Evolutionary conservation across 2,888 invertebrate genomes (phyloP).

Genomic region (Apodemia hepburni): DNA sequence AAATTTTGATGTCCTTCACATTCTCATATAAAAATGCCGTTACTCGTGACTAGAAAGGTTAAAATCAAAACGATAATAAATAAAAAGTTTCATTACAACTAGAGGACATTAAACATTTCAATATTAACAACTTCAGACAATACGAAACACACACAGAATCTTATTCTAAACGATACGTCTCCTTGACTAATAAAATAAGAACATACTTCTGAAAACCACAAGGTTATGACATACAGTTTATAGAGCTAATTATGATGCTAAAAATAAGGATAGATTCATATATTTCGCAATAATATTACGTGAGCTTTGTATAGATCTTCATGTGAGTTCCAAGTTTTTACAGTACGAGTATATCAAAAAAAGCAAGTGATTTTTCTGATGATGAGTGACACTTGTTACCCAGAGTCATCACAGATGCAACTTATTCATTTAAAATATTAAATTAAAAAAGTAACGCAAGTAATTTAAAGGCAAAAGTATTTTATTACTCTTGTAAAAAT

Average conservation of each 20-base stretch:
- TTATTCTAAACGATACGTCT: slow-evolving; percentile 43
- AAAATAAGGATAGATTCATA: background rate
- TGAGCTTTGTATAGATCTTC: background rate
- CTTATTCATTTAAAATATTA: no score
- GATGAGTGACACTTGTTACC: background rate
- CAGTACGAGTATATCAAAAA: background rate
- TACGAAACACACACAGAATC: slow-evolving; percentile 38
- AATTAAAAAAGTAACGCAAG: no score
- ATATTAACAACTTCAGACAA: slow-evolving; percentile 45
- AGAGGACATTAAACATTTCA: slow-evolving; percentile 54
- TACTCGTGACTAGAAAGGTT: slow-evolving; percentile 74
- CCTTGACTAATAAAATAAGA: slow-evolving; percentile 23
- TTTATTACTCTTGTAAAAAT: background rate
- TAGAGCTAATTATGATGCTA: background rate
- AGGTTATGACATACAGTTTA: background rate
- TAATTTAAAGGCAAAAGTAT: background rate
- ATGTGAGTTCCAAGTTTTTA: background rate
- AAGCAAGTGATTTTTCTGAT: background rate
- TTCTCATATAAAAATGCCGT: slow-evolving; percentile 52
- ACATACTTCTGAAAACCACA: slow-evolving; percentile 12
- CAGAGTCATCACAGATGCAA: no score
- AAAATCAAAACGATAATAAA: slow-evolving; percentile 56
- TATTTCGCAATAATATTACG: background rate
- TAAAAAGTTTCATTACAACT: slow-evolving; percentile 55
- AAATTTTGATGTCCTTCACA: slow-evolving; percentile 34